phyloP scores from a whole-genome alignment of 2,113 vertebrate genomes.

The Otus sunia region DNA sequence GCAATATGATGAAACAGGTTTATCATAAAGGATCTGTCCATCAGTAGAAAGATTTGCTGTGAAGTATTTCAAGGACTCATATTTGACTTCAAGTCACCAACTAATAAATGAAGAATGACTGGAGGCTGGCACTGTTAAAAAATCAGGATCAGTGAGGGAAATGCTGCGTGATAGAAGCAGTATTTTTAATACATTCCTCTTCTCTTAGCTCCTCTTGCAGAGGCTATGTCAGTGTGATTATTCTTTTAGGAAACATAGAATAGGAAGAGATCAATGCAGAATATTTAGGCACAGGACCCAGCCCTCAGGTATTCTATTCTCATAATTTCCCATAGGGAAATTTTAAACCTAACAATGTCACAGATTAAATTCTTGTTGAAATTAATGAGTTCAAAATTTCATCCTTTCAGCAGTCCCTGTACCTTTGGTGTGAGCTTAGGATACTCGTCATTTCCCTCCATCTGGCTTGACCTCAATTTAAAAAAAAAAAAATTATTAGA shows the following conservation, averaged over 20 bases:
- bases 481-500: not conserved
- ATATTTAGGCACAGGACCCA: not conserved
- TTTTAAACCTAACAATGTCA: not conserved
- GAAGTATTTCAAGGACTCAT: not conserved
- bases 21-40: slow-evolving; percentile 18
- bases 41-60: slow-evolving; percentile 9
- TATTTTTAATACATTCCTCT: not conserved
- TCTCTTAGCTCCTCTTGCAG: not conserved
- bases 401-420: not conserved
- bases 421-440: not conserved
- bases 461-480: not conserved
- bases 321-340: not conserved
- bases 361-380: not conserved
- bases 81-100: not conserved
- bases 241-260: not conserved
- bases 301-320: not conserved
- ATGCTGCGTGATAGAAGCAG: not conserved
- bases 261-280: not conserved
- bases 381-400: slow-evolving; percentile 3
- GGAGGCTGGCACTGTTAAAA: not conserved
- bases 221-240: not conserved
- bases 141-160: not conserved
- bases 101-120: slow-evolving; percentile 25
- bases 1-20: slow-evolving; percentile 17
- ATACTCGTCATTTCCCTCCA: not conserved